Conservation (phyloP, 2,888 invertebrate species). For the Ephialtes manifestator region DNA sequence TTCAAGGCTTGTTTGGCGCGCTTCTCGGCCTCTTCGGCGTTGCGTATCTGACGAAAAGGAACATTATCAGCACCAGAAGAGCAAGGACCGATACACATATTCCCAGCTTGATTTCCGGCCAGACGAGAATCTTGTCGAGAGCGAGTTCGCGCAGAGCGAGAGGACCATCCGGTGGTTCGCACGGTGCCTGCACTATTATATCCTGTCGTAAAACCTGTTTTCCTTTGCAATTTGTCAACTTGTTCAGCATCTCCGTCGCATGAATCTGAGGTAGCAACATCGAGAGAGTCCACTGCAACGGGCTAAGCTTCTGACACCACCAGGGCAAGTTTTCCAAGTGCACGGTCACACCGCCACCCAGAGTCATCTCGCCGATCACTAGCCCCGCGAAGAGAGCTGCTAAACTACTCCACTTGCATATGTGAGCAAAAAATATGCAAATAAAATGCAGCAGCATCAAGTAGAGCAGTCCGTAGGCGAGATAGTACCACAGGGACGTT, state of each 20-base stretch:
- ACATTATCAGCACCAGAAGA: slow-evolving; percentile 89
- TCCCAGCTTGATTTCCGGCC: slow-evolving; percentile 87
- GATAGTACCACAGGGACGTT: slow-evolving; percentile 82
- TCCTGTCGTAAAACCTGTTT: slow-evolving; percentile 94
- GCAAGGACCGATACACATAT: slow-evolving; percentile 89
- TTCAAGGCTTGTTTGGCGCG: slow-evolving; percentile 89
- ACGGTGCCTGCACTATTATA: slow-evolving; percentile 94
- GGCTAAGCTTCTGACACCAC: slow-evolving; percentile 82
- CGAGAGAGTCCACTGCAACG: slow-evolving; percentile 82
- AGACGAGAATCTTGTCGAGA: slow-evolving; percentile 86
- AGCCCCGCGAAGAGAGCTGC: slow-evolving; percentile 81
- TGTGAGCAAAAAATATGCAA: slow-evolving; percentile 81
- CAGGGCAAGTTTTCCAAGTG: slow-evolving; percentile 82
- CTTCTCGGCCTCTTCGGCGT: slow-evolving; percentile 87
- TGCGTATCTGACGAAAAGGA: slow-evolving; percentile 86
- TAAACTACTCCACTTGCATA: slow-evolving; percentile 82
- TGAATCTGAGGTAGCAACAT: slow-evolving; percentile 80
- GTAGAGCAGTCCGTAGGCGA: slow-evolving; percentile 81
- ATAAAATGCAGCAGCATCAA: slow-evolving; percentile 82
- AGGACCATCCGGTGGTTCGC: slow-evolving; percentile 93
- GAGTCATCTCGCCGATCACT: slow-evolving; percentile 79
- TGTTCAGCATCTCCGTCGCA: slow-evolving; percentile 75
- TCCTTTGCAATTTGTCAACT: slow-evolving; percentile 81
- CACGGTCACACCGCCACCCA: slow-evolving; percentile 81
- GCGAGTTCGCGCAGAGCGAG: slow-evolving; percentile 87